Base-by-base conservation (phyloP, 2,113 vertebrate genomes). In the Siniperca knerii region DNA sequence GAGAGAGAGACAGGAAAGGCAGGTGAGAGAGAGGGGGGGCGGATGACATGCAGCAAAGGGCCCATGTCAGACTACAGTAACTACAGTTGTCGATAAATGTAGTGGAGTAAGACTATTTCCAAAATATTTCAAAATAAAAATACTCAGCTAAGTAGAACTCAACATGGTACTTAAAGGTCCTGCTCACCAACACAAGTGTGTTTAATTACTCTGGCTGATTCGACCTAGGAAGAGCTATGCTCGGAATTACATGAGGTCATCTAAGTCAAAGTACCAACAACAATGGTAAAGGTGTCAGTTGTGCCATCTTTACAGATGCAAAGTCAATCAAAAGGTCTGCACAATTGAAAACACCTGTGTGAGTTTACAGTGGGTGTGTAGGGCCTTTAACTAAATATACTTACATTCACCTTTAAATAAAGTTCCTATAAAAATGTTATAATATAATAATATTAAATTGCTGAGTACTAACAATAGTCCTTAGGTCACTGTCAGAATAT, bases 201-300 rank as follows among this genome's bases (percentile, higher is more conserved):
- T 46, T 46, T 13, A 46, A 46, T 46, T 46, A 46, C 44, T 46
- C 44, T 13, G 44, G 44, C 12, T 46, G 44, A 46, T 46, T 12
- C 2, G 44, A 46, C 8, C 7, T 23, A 20, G 8, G 11, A 7
- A 42, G 33, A 42, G 35, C 35, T 73, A 25, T 42, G 23, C 21
- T 57, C 21, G 52, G 70, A 57, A 73, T 57, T 25, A 57, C 57
- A 75, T 61, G 40, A 75, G 37, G 54, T 58, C 57, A 33, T 1
- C 69, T 1, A 4, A 23, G 9, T 54, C 48, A 42, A 18, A 9
- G 35, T 2, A 40, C 50, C 40, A 75, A 15, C 62, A 48, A 23
- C 55, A 29, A n/a, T 37, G 11, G 20, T 7, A 33, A 61, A 48
- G 46, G 11, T 48, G 46, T 12, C 2, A 48, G 42, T 8, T 29